Evolutionary conservation across 2,113 vertebrate genomes (phyloP).

Genomic region (Prunella himalayana): DNA sequence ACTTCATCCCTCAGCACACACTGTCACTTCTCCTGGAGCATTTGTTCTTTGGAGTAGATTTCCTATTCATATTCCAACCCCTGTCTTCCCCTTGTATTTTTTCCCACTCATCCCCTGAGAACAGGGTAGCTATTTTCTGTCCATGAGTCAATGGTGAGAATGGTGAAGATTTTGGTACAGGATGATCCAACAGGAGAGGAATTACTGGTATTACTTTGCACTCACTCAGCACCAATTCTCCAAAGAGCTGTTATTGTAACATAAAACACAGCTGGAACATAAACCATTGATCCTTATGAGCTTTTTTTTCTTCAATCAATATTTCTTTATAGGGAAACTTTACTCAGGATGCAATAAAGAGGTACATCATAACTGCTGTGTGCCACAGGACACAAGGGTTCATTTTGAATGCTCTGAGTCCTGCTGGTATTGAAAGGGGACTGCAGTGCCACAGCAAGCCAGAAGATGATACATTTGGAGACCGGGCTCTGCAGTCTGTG

Average conservation of each 20-base stretch:
- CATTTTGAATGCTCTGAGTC: background rate
- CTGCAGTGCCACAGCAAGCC: background rate
- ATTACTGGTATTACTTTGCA: conserved; percentile 38
- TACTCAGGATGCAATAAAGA: conserved; percentile 49
- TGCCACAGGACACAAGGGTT: conserved; percentile 7
- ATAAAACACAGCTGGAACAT: conserved; percentile 37
- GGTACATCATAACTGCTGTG: conserved; percentile 12
- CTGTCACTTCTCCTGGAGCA: background rate
- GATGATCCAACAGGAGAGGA: background rate
- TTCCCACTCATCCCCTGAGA: background rate
- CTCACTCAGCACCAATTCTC: conserved; percentile 30
- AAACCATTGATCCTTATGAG: conserved; percentile 52
- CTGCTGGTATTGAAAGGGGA: conserved; percentile 26
- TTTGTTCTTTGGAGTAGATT: background rate
- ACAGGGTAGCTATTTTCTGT: background rate
- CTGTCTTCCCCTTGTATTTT: background rate
- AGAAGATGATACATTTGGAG: background rate
- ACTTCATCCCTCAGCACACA: background rate
- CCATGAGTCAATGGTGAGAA: background rate
- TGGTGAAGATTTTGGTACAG: background rate
- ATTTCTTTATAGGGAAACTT: conserved; percentile 50
- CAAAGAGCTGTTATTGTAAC: conserved; percentile 34
- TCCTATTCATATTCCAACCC: background rate
- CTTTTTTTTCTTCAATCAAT: conserved; percentile 41
- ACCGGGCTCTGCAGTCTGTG: background rate